phyloP scores from a whole-genome alignment of 2,113 vertebrate species.

The Terrapene triunguis region DNA sequence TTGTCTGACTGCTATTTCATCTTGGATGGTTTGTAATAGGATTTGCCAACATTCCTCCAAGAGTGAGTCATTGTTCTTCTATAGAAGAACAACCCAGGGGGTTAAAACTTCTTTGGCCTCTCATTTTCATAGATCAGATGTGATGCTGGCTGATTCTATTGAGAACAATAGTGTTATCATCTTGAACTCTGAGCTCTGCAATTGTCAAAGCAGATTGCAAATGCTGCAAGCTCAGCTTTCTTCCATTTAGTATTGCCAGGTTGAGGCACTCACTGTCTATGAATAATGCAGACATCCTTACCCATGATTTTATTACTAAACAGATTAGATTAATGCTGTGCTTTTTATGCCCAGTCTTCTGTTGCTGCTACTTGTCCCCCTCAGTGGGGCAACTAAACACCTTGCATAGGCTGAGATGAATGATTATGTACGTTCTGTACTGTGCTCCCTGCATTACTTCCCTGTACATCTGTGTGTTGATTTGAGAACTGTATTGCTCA shows the following conservation, averaged over 20 bases:
- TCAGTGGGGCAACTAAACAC: not conserved
- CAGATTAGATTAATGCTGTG: not conserved
- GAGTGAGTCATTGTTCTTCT: slow-evolving; percentile 35
- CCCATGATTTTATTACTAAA: not conserved
- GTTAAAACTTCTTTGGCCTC: not conserved
- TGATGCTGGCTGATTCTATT: fast-evolving
- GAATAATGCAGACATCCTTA: fast-evolving
- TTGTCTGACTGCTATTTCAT: slow-evolving; percentile 62
- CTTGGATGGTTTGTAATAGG: slow-evolving; percentile 51
- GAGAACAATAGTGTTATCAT: not conserved
- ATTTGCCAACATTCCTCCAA: slow-evolving; percentile 57
- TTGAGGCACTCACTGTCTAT: not conserved
- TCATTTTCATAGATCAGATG: not conserved
- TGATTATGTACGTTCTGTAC: not conserved
- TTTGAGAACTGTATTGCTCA: not conserved
- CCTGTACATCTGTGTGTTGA: not conserved
- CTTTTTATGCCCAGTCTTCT: not conserved
- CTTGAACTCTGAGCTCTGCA: not conserved
- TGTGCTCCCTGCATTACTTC: not conserved
- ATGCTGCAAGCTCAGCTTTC: not conserved
- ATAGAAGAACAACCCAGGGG: not conserved
- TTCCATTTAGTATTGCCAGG: not conserved
- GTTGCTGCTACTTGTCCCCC: not conserved
- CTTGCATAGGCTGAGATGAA: not conserved
- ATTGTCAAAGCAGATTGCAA: not conserved